Base-by-base conservation (phyloP, 2,113 vertebrate genomes). In the Urocitellus parryii region DNA sequence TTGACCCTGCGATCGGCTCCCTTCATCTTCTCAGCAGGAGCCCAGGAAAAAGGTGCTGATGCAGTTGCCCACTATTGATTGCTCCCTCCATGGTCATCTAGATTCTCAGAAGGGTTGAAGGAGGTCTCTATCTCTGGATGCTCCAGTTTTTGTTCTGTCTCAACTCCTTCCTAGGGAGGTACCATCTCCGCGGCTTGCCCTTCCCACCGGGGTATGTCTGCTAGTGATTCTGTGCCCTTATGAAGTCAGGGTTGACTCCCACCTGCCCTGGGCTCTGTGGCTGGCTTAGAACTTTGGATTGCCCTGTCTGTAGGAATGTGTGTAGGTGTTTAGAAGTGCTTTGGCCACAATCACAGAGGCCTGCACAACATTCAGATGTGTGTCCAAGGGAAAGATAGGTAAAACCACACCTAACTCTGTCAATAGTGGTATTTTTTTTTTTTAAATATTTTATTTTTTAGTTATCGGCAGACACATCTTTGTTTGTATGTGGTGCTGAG, bases 321-420 rank as follows among this genome's bases (percentile, higher is more conserved):
- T 65, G 22, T 24, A 51, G 68, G n/a, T 37, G 34, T 56, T 67
- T 53, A 76, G 2, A 25, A 83, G 61, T 45, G 48, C 73, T 93
- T 86, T 80, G 83, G 56, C 48, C 48, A 51, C 22, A 80, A 2
- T 82, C 81, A n/a, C 27, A 58, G 63, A 68, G 48, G 53, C 72
- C 45, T 93, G 37, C 7, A 53, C 4, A 6, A 25, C 12, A 16
- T 86, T 86, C 29, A 67, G 92, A 7, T 80, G 22, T 51, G 13
- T 51, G 48, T 79, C 27, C 20, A 58, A 79, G 68, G 95, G n/a
- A 90, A 74, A 83, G 76, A 88, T 22, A 39, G 11, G 53, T 7
- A 72, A 32, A 93, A 24, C 17, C 87, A 86, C 0, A 0, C 58
- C 51, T 39, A 25, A 56, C 17, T 73, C 74, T 80, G 16, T 37